These are phyloP conservation scores for Panthera leo DNA, from an alignment of 2,113 vertebrate genomes.

Conservation along the genomic window DNA sequence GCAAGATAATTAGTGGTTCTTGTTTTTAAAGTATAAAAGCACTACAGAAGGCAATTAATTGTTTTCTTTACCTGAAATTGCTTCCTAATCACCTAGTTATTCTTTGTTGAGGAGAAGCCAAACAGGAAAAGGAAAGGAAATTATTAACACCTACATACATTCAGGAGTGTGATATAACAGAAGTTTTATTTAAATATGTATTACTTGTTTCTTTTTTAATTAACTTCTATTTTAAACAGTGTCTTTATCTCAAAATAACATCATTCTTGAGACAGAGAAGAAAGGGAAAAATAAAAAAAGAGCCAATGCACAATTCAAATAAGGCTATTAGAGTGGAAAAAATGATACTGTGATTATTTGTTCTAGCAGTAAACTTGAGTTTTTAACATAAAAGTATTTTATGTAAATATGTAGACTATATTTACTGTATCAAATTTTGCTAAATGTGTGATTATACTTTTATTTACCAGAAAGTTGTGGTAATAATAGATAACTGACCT, in stretches of 20 bases:
- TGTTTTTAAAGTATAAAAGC: conserved; percentile 1
- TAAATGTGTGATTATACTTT: not conserved
- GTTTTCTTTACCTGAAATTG: conserved; percentile 2
- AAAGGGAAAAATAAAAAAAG: not conserved
- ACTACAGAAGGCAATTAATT: not conserved
- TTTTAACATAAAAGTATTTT: not conserved
- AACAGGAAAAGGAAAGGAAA: not conserved
- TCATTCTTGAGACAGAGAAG: not conserved
- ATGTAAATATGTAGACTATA: not conserved
- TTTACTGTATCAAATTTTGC: not conserved
- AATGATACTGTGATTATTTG: not conserved
- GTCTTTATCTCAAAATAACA: conserved; percentile 6
- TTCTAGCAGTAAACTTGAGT: not conserved
- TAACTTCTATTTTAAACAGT: conserved; percentile 21
- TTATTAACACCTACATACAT: not conserved
- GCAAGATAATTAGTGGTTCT: conserved; percentile 31
- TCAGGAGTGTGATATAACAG: not conserved
- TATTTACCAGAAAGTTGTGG: not conserved
- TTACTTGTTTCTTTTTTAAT: conserved; percentile 50
- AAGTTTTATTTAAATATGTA: not conserved
- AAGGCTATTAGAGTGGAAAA: not conserved
- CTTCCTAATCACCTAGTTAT: conserved; percentile 28
- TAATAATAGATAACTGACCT: not conserved
- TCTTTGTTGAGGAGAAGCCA: not conserved
- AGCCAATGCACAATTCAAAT: not conserved